Evolutionary conservation across 2,888 invertebrate species (phyloP).

Genomic region (Sympetrum striolatum): DNA sequence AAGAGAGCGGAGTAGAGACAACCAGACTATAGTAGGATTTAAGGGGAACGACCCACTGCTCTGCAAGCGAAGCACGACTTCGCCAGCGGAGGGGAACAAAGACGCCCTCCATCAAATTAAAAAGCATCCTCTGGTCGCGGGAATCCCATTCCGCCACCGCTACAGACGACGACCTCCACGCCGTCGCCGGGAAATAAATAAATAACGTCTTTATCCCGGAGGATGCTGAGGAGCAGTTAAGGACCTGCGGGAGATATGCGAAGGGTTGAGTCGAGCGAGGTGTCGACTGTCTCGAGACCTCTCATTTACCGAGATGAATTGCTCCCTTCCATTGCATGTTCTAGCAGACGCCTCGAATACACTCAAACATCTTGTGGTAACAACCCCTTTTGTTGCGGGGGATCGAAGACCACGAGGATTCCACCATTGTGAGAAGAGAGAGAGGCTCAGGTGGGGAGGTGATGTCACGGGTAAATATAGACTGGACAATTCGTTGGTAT

Average conservation of each 20-base stretch:
- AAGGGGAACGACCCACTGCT: not conserved
- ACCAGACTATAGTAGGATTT: not conserved
- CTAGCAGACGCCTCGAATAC: not conserved
- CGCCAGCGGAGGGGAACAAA: not conserved
- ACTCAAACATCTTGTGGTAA: not conserved
- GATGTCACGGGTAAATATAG: not conserved
- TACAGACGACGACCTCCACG: not conserved
- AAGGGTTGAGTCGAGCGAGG: not conserved
- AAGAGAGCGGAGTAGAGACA: not conserved
- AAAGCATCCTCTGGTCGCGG: not conserved
- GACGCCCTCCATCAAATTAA: slow-evolving; percentile 1
- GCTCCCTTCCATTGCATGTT: not conserved
- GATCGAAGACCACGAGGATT: not conserved
- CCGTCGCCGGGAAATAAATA: not conserved
- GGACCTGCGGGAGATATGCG: not conserved
- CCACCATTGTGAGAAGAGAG: not conserved
- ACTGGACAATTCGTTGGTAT: not conserved
- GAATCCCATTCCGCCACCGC: not conserved
- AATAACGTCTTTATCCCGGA: not conserved
- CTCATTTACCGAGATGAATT: not conserved
- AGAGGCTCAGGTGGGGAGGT: not conserved
- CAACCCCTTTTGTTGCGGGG: not conserved
- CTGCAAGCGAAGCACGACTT: not conserved
- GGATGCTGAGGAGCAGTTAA: not conserved
- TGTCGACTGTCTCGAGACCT: not conserved